These are phyloP conservation scores for Diacarnus erythraeanus DNA, from an alignment of 37 sponge, comb jelly and placozoan genomes.

Conservation along the genomic window DNA sequence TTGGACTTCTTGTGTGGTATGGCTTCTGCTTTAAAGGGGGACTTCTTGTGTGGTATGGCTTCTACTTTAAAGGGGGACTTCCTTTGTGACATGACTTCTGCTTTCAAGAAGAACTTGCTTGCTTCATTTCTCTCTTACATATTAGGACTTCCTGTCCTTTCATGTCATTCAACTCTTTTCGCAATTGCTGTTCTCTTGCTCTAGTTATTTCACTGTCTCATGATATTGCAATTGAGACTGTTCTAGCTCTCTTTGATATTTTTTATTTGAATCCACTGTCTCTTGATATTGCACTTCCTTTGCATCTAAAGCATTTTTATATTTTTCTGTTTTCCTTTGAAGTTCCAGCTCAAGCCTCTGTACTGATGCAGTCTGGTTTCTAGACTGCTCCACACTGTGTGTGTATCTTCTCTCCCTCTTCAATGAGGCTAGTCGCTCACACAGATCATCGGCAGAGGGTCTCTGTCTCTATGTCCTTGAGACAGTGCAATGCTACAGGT, in stretches of 20 bases:
- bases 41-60: too few species aligned
- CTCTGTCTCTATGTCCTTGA: conserved; percentile 13
- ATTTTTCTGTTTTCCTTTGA: neutral
- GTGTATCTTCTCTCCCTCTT: neutral
- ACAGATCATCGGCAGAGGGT: neutral
- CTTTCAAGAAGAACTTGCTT: too few species aligned
- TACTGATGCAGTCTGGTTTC: neutral
- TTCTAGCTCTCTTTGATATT: neutral
- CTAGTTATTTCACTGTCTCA: neutral
- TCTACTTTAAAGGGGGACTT: too few species aligned
- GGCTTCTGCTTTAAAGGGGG: too few species aligned
- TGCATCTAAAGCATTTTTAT: neutral
- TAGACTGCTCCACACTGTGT: neutral
- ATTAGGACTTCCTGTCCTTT: neutral
- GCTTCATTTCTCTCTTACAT: neutral
- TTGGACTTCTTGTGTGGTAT: too few species aligned
- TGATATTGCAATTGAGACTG: too few species aligned
- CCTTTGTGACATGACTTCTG: too few species aligned
- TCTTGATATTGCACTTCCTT: neutral
- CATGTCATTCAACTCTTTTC: neutral
- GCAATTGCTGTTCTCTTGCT: neutral
- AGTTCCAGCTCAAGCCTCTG: neutral
- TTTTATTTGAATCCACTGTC: neutral
- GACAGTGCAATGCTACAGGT: conserved; percentile 3
- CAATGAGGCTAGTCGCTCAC: neutral